Conservation (phyloP, 2,113 vertebrate species). For the Triplophysa tibetana region DNA sequence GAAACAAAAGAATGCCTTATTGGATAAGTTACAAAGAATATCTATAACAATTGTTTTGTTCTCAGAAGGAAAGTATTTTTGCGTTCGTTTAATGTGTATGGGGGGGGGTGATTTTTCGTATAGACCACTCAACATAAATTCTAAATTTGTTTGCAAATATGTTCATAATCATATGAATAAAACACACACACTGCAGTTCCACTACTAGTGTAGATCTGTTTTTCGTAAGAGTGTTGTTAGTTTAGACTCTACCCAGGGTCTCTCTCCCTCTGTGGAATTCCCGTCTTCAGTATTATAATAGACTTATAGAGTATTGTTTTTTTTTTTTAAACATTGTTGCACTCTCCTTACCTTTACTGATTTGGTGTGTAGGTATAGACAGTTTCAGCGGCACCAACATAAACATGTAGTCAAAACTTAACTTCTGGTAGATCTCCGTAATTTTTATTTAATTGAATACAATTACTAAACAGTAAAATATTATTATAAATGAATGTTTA, state of each 20-base stretch:
- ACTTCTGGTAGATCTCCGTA: too few species aligned
- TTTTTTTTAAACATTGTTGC: too few species aligned
- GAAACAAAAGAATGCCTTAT: slow-evolving; percentile 59
- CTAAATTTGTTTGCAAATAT: neutral
- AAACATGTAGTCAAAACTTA: too few species aligned
- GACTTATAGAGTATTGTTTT: neutral
- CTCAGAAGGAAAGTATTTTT: slow-evolving; percentile 10
- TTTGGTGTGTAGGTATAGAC: too few species aligned
- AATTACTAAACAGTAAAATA: too few species aligned
- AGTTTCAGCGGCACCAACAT: too few species aligned
- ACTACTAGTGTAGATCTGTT: neutral
- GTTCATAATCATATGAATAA: neutral
- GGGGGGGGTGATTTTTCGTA: neutral
- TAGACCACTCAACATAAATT: neutral
- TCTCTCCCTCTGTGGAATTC: neutral
- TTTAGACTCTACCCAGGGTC: neutral
- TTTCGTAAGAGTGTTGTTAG: slow-evolving; percentile 1
- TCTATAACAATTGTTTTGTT: neutral
- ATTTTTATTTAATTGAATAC: too few species aligned
- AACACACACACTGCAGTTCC: neutral
- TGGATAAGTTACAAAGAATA: neutral
- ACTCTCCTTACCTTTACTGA: too few species aligned
- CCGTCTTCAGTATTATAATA: too few species aligned
- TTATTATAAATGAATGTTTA: too few species aligned
- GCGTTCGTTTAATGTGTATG: neutral